A percentile compares a stretch with the other conserved stretches of the same genome.
Evolutionary conservation across 2,797 vertebrate species (phyloP).

Genomic region (Eptatretus atami): DNA sequence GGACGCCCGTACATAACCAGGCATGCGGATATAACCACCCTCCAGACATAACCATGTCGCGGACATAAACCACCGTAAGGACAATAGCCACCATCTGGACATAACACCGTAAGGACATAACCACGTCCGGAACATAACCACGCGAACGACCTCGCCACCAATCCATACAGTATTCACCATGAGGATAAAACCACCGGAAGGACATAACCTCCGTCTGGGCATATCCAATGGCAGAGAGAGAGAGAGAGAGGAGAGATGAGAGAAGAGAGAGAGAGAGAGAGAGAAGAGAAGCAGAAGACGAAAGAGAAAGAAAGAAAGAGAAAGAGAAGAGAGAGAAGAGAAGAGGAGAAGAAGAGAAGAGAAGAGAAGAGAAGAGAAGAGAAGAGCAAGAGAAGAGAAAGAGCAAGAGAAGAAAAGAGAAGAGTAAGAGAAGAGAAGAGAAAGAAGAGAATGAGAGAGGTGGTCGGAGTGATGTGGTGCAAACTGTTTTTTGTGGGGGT

Average conservation of each 20-base stretch:
- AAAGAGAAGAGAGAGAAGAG: not conserved
- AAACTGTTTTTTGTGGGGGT: not conserved
- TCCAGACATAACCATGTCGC: too few species aligned
- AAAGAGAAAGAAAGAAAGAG: not conserved
- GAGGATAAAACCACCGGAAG: too few species aligned
- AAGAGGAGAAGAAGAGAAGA: not conserved
- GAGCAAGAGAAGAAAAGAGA: not conserved
- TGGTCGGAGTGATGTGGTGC: not conserved
- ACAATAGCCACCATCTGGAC: too few species aligned
- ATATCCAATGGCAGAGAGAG: too few species aligned
- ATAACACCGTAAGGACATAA: too few species aligned
- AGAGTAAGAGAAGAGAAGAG: not conserved
- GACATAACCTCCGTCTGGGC: too few species aligned
- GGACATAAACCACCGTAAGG: too few species aligned
- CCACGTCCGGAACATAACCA: too few species aligned
- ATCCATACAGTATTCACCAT: too few species aligned
- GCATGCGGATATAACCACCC: too few species aligned
- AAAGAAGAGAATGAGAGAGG: not conserved
- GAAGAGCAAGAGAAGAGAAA: not conserved
- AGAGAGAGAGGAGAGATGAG: not conserved
- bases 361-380: not conserved
- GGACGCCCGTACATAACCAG: too few species aligned
- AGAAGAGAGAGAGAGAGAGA: not conserved
- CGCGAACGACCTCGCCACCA: too few species aligned
- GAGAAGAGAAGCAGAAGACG: not conserved